Evolutionary conservation across 2,113 vertebrate genomes (phyloP).

Genomic region (Porphyrio hochstetteri): DNA sequence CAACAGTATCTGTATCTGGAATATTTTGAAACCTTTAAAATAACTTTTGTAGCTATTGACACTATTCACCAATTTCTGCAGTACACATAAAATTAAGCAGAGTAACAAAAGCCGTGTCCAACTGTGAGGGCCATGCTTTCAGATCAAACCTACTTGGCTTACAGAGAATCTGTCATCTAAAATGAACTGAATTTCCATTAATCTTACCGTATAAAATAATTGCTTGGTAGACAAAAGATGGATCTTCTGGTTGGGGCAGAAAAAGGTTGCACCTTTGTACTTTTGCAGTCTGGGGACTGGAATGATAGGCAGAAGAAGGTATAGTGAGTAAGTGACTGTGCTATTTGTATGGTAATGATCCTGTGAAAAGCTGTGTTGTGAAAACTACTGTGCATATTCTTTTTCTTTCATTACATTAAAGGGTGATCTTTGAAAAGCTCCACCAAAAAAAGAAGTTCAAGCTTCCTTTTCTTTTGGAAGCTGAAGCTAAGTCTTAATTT

Average conservation of each 20-base stretch:
- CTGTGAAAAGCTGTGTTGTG: conserved; percentile 36
- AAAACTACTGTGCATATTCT: neutral
- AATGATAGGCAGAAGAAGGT: conserved; percentile 19
- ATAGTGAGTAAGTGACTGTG: conserved; percentile 7
- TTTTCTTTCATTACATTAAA: conserved; percentile 48
- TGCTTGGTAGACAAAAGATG: neutral
- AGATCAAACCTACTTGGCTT: neutral
- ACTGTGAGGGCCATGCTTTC: neutral
- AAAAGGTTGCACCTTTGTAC: neutral
- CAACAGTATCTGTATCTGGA: neutral
- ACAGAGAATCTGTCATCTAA: neutral
- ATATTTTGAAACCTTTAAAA: neutral
- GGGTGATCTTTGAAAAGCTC: neutral
- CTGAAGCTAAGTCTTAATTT: conserved; percentile 24
- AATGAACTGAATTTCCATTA: neutral
- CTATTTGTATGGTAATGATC: conserved; percentile 34
- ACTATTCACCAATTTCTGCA: neutral
- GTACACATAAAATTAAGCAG: neutral
- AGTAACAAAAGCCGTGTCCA: accelerated
- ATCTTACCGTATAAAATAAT: neutral
- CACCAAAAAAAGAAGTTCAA: neutral
- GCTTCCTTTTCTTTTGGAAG: conserved; percentile 6
- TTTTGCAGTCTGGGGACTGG: conserved; percentile 14
- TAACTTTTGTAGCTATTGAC: neutral
- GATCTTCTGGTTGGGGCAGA: neutral